Percentiles rank a stretch among this genome's conserved stretches.
These are phyloP conservation scores for Caenorhabditis brenneri DNA, from an alignment of 1,140 invertebrate species.

Conservation along the genomic window DNA sequence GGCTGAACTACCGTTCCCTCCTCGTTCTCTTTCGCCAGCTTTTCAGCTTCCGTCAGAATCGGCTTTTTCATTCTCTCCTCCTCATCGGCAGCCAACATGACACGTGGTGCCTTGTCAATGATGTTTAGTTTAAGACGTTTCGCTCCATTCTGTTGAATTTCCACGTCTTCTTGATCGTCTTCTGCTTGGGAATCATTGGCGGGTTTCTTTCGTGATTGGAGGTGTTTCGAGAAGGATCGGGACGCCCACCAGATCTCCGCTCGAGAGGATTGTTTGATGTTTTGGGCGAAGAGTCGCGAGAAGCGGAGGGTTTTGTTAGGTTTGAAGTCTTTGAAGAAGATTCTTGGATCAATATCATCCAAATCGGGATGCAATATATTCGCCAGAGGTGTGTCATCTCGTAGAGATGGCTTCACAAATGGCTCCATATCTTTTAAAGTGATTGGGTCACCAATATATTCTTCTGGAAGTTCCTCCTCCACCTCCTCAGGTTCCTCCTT, in stretches of 20 bases:
- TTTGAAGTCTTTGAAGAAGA: conserved; percentile 65
- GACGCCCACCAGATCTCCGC: conserved; percentile 69
- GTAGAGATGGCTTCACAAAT: conserved; percentile 64
- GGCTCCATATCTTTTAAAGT: conserved; percentile 20
- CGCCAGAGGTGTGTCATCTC: conserved; percentile 65
- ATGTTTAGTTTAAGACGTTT: not conserved
- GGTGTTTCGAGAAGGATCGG: conserved; percentile 64
- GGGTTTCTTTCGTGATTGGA: conserved; percentile 1
- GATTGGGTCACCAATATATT: not conserved
- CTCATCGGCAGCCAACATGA: conserved; percentile 27
- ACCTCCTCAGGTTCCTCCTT: not conserved
- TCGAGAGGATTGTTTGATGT: conserved; percentile 60
- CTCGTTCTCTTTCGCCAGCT: conserved; percentile 50
- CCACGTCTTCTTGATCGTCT: not conserved
- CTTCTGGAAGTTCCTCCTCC: not conserved
- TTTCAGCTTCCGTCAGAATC: not conserved
- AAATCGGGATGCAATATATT: conserved; percentile 62
- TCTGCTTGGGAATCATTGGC: conserved; percentile 41
- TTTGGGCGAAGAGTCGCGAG: conserved; percentile 64
- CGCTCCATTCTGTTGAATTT: not conserved
- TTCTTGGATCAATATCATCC: conserved; percentile 65
- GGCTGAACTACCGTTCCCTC: conserved; percentile 79
- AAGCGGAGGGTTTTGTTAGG: conserved; percentile 62
- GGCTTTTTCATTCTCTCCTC: not conserved
- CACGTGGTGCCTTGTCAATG: conserved; percentile 6